phyloP scores from a whole-genome alignment of 2,888 invertebrate genomes.

The Aromia moschata region DNA sequence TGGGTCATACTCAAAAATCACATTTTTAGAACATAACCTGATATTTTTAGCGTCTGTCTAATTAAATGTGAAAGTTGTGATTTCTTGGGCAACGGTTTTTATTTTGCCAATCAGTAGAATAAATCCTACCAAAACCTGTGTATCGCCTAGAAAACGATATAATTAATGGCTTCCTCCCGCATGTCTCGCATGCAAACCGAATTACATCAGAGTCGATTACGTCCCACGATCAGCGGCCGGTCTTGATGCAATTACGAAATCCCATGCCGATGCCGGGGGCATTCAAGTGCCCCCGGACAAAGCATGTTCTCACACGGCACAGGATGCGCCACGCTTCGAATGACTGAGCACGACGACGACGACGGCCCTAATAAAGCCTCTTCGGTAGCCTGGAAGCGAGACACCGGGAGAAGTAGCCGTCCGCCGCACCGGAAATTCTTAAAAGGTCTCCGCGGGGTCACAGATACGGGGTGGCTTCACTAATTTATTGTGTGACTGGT shows the following conservation, averaged over 20 bases:
- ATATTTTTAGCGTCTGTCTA: neutral
- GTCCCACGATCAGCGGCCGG: constrained; percentile 3
- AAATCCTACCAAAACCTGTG: neutral
- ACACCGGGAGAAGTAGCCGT: constrained; percentile 35
- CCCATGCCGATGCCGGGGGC: neutral
- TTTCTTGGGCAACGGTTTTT: no score
- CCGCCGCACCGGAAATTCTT: constrained; percentile 49
- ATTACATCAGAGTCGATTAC: constrained; percentile 4
- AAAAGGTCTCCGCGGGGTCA: constrained; percentile 42
- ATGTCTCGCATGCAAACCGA: neutral
- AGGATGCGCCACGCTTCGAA: constrained; percentile 24
- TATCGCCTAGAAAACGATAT: neutral
- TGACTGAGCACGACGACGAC: constrained; percentile 18
- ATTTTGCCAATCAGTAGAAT: no score
- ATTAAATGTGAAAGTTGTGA: no score
- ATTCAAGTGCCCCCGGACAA: constrained; percentile 8
- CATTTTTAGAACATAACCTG: neutral
- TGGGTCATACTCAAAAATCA: no score
- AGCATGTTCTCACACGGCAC: constrained; percentile 13
- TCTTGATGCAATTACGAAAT: constrained; percentile 10
- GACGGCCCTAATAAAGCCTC: neutral
- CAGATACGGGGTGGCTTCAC: no score
- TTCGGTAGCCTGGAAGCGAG: neutral
- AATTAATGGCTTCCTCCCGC: neutral
- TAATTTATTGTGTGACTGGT: no score